Evolutionary conservation across 2,797 vertebrate species (phyloP), one percentile per base, ranked within the genome.

Genomic region (Chanos chanos): DNA sequence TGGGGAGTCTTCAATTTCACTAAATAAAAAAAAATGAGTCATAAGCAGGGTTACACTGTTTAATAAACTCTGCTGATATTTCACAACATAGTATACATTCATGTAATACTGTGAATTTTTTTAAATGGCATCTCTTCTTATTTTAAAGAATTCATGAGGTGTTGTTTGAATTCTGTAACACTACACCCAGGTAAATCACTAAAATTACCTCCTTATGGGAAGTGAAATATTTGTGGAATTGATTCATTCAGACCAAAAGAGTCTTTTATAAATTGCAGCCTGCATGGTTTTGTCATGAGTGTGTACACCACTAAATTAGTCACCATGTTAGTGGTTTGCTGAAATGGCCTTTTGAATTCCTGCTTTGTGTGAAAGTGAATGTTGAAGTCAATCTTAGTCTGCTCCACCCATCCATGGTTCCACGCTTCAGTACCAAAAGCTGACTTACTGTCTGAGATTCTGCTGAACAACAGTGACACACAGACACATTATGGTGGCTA

Each of bases 191-290:
- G 45, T 40, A 31, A 16, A n/a, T 49, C 41, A 43, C 49, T 64
- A 44, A 56, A 28, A 56, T 57, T 28, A n/a, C n/a, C n/a, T n/a
- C n/a, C n/a, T n/a, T n/a, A n/a, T n/a, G n/a, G n/a, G n/a, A n/a
- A n/a, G n/a, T n/a, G n/a, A n/a, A n/a, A n/a, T n/a, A n/a, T n/a
- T n/a, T n/a, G n/a, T 7, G 8, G 4, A 24, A 9, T 13, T 8
- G 12, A 7, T 36, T 37, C n/a, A 12, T 39, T 39, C 49, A 54
- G 28, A 61, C 55, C 37, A 47, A 44, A 77, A 70, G 70, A 54
- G 50, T 77, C 77, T 58, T 36, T 25, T 53, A 79, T 43, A 73
- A 79, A 58, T 55, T 75, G 65, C 72, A 71, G 52, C 64, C 53
- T 67, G 30, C 50, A 72, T 78, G 67, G 65, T 33, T 64, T 49